phyloP scores from a whole-genome alignment of 2,113 vertebrate species.

The Erpornis zantholeuca region DNA sequence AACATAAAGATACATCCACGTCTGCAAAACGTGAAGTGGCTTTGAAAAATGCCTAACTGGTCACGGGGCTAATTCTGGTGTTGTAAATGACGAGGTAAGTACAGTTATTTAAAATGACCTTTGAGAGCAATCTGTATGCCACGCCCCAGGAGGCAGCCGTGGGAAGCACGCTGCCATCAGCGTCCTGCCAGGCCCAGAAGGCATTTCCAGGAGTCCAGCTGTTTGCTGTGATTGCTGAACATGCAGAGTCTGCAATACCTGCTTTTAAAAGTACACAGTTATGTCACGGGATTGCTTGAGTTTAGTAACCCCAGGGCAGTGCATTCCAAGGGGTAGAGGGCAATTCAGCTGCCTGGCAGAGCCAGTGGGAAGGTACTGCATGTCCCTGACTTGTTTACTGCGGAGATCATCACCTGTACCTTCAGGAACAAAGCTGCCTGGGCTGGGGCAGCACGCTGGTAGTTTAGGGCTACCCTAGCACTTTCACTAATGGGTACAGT shows the following conservation, averaged over 20 bases:
- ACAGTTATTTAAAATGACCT: slow-evolving; percentile 6
- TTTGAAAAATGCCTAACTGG: not conserved
- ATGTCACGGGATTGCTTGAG: not conserved
- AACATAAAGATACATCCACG: not conserved
- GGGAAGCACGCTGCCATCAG: not conserved
- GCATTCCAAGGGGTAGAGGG: not conserved
- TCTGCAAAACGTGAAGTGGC: not conserved
- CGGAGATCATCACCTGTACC: not conserved
- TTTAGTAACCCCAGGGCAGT: not conserved
- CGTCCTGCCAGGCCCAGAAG: not conserved
- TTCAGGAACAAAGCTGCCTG: not conserved
- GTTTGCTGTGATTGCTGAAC: slow-evolving; percentile 20
- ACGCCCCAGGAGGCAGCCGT: not conserved
- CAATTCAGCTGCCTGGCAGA: not conserved
- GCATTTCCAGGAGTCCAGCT: not conserved
- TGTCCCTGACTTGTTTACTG: not conserved
- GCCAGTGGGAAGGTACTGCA: not conserved
- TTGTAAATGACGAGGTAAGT: not conserved
- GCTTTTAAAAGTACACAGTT: not conserved
- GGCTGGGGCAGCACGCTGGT: accelerated
- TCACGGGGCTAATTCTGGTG: not conserved
- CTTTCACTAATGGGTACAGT: not conserved
- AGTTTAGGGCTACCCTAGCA: not conserved
- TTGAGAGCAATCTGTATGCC: not conserved
- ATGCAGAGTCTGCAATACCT: not conserved